Conservation (phyloP, 2,888 invertebrate species). For the Agrochola circellaris region DNA sequence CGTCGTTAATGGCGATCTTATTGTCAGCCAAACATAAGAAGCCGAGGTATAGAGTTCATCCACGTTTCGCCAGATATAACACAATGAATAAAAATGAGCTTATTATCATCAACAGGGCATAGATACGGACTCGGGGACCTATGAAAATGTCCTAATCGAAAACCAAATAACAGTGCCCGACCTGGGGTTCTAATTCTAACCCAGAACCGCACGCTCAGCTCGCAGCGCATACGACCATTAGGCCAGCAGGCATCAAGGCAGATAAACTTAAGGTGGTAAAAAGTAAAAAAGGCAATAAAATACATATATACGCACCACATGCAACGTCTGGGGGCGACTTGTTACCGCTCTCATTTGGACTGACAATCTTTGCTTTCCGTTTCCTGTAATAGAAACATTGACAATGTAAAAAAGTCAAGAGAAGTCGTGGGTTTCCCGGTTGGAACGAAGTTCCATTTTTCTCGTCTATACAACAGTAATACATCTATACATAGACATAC, state of each 20-base stretch:
- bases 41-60: too few relatives aligned
- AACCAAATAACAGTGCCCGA: not conserved
- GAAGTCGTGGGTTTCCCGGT: not conserved
- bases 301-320: constrained; percentile 4
- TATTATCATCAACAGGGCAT: not conserved
- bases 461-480: not conserved
- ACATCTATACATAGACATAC: not conserved
- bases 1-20: not conserved
- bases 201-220: not conserved
- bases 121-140: not conserved
- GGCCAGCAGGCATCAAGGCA: not conserved
- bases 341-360: not conserved
- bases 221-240: not conserved
- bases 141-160: not conserved
- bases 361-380: not conserved
- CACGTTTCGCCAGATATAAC: not conserved
- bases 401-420: not conserved
- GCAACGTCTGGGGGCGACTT: too few relatives aligned
- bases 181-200: not conserved
- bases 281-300: not conserved
- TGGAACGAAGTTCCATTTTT: not conserved
- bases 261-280: not conserved
- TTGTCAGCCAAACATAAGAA: not conserved
- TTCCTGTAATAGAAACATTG: constrained; percentile 38
- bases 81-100: not conserved